Evolutionary conservation across 2,113 vertebrate genomes (phyloP), one percentile per base, ranked within the genome.

Genomic region (Perccottus glenii): DNA sequence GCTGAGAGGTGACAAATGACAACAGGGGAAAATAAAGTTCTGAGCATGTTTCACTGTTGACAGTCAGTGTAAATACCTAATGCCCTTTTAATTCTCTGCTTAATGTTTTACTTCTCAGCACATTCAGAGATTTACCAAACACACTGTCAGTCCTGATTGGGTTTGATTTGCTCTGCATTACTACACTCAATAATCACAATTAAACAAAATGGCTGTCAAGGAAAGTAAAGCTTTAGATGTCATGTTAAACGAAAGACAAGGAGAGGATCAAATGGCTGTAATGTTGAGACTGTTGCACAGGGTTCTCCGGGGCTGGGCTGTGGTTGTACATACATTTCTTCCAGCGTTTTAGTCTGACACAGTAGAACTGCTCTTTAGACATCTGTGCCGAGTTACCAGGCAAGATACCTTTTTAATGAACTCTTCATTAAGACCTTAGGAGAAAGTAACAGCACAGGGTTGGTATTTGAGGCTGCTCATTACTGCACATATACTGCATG

Each of bases 381-480:
- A 90, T 89, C 81, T 90, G 87, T 61, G 73, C 68, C 64, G 49
- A 60, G 79, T 90, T 88, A 89, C 57, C 3, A 48, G 56, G 73
- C 51, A 42, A 73, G 77, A 83, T 87, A 70, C 40, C 32, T 75
- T 84, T 83, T 81, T 82, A 85, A 89, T 85, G 84, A 85, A 73
- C 70, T 73, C 72, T 52, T 81, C 79, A 88, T 81, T 84, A 87
- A 80, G 72, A 73, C 42, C 40, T 57, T 33, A 69, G 81, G 62
- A 64, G 62, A 78, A 73, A 63, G 64, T 67, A 77, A 62, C 44
- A 11, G 67, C 75, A 48, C 3, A 4, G 40, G 15, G 60, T 33
- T 60, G 69, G 70, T 73, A 47, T 79, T 73, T 42, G 67, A 16
- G 36, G 51, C 60, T 72, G 59, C 43, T 55, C 35, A 47, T 72